Evolutionary conservation across 2,113 vertebrate species (phyloP), one percentile per base, ranked within the genome.

Genomic region (Hippopotamus amphibius): DNA sequence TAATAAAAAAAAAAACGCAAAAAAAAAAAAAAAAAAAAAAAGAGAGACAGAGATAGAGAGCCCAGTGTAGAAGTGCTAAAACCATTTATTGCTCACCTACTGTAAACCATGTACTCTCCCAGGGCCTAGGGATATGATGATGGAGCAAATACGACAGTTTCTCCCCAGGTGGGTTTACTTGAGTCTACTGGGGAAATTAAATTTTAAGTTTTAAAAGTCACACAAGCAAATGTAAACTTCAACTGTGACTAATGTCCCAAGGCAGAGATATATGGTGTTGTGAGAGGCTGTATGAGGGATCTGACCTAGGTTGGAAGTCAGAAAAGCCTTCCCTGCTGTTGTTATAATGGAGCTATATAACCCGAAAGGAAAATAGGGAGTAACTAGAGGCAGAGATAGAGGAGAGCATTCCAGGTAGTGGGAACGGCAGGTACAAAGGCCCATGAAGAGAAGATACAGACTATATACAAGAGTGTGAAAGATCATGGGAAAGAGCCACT

Each of bases 181-280:
- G 76, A 81, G 22, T 84, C 26, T n/a, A 26, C 6, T 76, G 57
- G 57, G 59, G 55, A 95, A 94, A 69, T 50, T 21, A 80, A 88
- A 55, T 33, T 86, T 6, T 66, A 37, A 33, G 7, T 86, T 97
- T 81, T 65, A 87, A 93, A 90, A 81, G 6, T 26, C 41, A 92
- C 16, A 69, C 8, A 81, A 59, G 8, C 24, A 86, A 77, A 83
- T 30, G 50, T 88, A 28, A 89, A 87, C 68, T 76, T 37, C 59
- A 87, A 30, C 13, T 37, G 13, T 69, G 63, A 59, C 22, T 72
- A 66, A 76, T 53, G 33, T 28, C 28, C 30, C 28, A 86, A 86
- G n/a, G 43, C 37, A 76, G 48, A 76, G 16, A 8, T 30, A 50
- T n/a, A 12, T n/a, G 53, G 50, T 94, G 53, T 68, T 77, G 33